These are phyloP conservation scores for Lasioglossum calceatum DNA, from an alignment of 2,888 invertebrate species.

Conservation along the genomic window DNA sequence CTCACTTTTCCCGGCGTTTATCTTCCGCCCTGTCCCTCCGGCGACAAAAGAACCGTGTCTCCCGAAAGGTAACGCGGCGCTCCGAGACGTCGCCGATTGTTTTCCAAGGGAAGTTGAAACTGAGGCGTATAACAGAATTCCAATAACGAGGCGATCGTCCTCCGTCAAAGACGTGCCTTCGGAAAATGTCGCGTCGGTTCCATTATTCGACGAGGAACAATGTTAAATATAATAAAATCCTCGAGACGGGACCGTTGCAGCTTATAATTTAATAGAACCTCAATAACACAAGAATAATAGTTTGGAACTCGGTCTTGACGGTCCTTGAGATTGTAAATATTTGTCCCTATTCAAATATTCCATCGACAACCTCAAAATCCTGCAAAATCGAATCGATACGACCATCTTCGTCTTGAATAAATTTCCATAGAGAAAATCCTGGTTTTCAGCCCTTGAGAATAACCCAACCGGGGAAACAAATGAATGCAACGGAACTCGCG, in stretches of 20 bases:
- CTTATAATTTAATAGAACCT: neutral
- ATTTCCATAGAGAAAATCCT: neutral
- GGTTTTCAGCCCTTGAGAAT: neutral
- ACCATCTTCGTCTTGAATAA: neutral
- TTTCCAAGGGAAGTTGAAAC: conserved; percentile 2
- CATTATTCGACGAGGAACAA: neutral
- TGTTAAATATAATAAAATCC: neutral
- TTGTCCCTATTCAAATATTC: neutral
- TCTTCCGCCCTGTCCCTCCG: neutral
- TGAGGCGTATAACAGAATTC: conserved; percentile 1
- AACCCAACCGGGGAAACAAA: neutral
- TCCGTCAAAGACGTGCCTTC: neutral
- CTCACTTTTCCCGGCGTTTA: neutral
- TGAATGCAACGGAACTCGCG: neutral
- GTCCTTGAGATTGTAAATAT: neutral
- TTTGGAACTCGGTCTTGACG: neutral
- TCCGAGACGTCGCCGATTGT: neutral
- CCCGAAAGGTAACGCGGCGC: neutral
- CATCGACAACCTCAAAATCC: neutral
- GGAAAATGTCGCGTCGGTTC: neutral
- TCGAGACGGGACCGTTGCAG: neutral
- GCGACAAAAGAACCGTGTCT: neutral
- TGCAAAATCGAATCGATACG: neutral
- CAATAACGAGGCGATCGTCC: neutral
- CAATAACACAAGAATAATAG: neutral